Evolutionary conservation across 2,113 vertebrate species (phyloP), one percentile per base, ranked within the genome.

Genomic region (Motacilla alba): DNA sequence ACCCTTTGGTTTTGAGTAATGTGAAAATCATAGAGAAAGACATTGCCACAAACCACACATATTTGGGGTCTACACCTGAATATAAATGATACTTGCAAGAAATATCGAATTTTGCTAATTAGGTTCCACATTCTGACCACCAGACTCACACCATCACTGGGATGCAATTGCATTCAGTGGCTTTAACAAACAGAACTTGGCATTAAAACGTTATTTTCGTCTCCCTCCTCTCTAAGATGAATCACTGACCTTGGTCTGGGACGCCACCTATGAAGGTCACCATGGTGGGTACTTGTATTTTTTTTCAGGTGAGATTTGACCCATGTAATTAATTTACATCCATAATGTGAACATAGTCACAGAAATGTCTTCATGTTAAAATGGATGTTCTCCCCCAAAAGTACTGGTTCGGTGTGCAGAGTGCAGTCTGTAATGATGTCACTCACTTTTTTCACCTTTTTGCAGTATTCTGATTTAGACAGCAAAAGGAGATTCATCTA

Each of bases 201-300:
- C 22, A 64, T 28, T 41, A 64, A 63, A 67, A 52, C 13, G 15
- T 50, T 44, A 37, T 23, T 74, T 63, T 49, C 24, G 19, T 60
- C 7, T 87, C 60, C 27, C 78, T 70, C 47, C 44, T 59, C 70
- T 76, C 43, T 39, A 60, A 64, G 39, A 60, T 21, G 66, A 44
- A 84, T 55, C 46, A 63, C 19, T 13, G 56, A 30, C 21, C 55
- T 64, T 24, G 7, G 43, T 74, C 52, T 46, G n/a, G 20, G 19
- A 77, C 4, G 37, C 58, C 52, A 41, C 39, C 23, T 59, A 7
- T 1, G 13, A 16, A 76, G 12, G 44, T 67, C 60, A 31, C 35
- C 1, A 0, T 9, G 7, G 15, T 16, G 13, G n/a, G 21, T 15
- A 26, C 26, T n/a, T 26, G 9, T 20, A 46, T 35, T 78, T 64